A percentile compares a stretch with the other conserved stretches of the same genome.
Conservation (phyloP, 2,113 vertebrate genomes). For the Irena cyanogastra region DNA sequence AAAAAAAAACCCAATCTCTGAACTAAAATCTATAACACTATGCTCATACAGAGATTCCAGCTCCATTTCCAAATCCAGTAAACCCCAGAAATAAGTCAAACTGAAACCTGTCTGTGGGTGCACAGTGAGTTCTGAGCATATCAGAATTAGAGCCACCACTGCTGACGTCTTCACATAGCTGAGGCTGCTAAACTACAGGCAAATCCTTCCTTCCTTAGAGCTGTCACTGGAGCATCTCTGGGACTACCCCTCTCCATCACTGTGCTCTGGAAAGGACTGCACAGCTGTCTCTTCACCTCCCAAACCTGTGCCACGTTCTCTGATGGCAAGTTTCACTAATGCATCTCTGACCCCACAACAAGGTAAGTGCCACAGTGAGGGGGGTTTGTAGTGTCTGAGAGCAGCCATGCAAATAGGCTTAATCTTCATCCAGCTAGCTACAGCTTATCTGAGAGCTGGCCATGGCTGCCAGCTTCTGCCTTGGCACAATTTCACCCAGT, state of each 20-base stretch:
- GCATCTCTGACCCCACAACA: neutral
- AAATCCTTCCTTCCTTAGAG: neutral
- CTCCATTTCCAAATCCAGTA: conserved; percentile 12
- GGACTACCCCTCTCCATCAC: neutral
- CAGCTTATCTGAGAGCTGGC: neutral
- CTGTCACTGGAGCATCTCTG: neutral
- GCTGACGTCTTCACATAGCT: neutral
- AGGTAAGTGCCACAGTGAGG: neutral
- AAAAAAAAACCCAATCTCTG: neutral
- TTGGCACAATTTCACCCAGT: neutral
- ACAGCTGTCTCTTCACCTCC: neutral
- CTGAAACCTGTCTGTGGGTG: neutral
- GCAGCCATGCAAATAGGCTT: neutral
- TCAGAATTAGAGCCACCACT: neutral
- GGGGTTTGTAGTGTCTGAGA: neutral
- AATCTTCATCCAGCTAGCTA: neutral
- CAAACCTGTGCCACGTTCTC: accelerated
- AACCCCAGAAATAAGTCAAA: neutral
- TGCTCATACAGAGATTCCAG: neutral
- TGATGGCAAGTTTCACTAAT: neutral
- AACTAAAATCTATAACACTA: neutral
- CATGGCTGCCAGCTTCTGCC: neutral
- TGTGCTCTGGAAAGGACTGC: neutral
- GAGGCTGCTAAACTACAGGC: neutral
- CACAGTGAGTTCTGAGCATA: neutral